Evolutionary conservation across 2,888 invertebrate genomes (phyloP), one percentile per base, ranked within the genome.

Genomic region (Leptopterna dolabrata): DNA sequence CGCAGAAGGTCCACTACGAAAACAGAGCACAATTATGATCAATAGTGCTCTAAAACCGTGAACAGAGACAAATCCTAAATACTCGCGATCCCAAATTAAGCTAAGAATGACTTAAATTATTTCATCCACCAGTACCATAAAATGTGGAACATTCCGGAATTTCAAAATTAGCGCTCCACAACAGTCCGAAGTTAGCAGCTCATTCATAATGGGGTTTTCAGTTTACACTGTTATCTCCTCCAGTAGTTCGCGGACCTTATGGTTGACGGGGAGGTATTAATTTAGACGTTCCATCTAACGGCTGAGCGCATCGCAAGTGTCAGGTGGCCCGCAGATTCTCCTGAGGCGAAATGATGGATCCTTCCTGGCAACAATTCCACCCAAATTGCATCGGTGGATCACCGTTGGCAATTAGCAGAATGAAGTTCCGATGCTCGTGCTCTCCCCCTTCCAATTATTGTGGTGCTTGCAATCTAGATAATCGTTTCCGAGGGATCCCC

Each of bases 331-430:
- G 30, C 63, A 55, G 81, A 16, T 43, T 45, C 78, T 16, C 43
- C 43, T 4, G 27, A 45, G 45, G 78, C 78, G 14, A 47, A 82
- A 82, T 82, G 81, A 82, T 82, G 81, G 81, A 82, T 82, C 78
- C 78, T 78, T 45, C 78, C 19, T 78, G 47, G 43, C 27, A 43
- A 29, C 43, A 45, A 43, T 45, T 43, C 45, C 24, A 63, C 70
- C 70, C 51, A 83, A 83, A 83, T 83, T 83, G 83, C 70, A 47
- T 83, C 43, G 55, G 30, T 29, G 83, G 83, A 83, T 71, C 83
- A 71, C 83, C 83, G 71, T 24, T 0, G 63, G 83, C 83, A 83
- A 83, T 83, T 83, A 83, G 83, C 83, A 83, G 45, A 83, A 83
- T 83, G 83, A 71, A 27, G 71, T 83, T 83, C 71, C 43, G 70